Evolutionary conservation across 2,888 invertebrate species (phyloP), one percentile per base, ranked within the genome.

Genomic region (Nebria brevicollis): DNA sequence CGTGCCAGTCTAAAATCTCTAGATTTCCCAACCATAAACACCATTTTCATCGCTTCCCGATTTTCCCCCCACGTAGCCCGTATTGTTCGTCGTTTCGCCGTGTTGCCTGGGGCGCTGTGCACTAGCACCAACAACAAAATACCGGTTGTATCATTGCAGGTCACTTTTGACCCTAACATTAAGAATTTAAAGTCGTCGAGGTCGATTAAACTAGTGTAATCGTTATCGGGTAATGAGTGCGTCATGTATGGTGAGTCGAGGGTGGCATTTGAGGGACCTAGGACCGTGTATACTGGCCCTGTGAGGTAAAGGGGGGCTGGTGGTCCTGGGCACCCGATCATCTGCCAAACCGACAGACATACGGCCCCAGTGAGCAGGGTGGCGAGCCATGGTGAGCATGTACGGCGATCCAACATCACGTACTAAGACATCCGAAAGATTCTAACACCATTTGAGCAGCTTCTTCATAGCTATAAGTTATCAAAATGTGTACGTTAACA

Each of bases 21-120:
- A 34, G 89, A 87, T 1, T 85, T 84, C 1, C 95, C 96, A 7
- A 95, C 85, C 82, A 95, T 89, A 87, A 96, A 96, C 6, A 94
- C 88, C 0, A 95, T 87, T 84, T 92, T 91, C 0, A 93, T 88
- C 0, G 90, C 89, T 10, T 91, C 90, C 0, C 89, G 87, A 13
- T 90, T 89, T 20, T 79, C 77, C 0, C 94, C 96, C 96, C 95
- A 96, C 0, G 95, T 95, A 80, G 92, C 91, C 4, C 96, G 90
- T 77, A 96, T 95, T 0, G 92, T 87, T 75, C 89, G 89, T n/a
- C 96, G 90, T 83, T 94, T 93, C 20, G 91, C 90, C 26, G 88
- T 87, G 86, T 96, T 94, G 5, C 85, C 87, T 0, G 95, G 94
- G 0, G 94, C 93, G 0, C 95, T 94, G 85, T 94, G 93, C 2